Percentiles rank a stretch among this genome's conserved stretches.
Evolutionary conservation across 2,113 vertebrate genomes (phyloP).

Genomic region (Pseudorectes ferrugineus): DNA sequence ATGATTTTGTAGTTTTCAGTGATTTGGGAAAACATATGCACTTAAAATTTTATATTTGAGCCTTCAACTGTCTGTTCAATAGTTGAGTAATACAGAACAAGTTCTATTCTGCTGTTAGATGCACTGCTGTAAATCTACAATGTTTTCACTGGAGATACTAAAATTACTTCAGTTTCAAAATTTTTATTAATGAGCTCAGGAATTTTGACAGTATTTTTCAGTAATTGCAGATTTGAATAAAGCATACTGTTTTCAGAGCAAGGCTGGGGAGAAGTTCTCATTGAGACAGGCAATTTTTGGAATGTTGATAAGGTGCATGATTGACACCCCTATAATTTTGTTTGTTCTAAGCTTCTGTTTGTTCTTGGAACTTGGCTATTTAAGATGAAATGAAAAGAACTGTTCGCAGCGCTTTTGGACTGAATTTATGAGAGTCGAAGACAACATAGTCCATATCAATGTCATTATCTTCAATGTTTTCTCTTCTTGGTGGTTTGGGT

Average conservation of each 20-base stretch:
- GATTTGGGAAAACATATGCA: background rate
- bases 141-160: background rate
- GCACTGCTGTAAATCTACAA: background rate
- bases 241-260: background rate
- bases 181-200: background rate
- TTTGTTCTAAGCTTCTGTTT: conserved; percentile 22
- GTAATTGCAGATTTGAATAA: background rate
- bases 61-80: background rate
- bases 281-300: background rate
- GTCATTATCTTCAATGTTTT: background rate
- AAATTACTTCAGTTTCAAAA: background rate
- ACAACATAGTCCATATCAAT: background rate
- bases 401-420: background rate
- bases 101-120: background rate
- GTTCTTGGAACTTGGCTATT: background rate
- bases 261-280: background rate
- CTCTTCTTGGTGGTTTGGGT: background rate
- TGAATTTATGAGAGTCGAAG: background rate
- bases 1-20: background rate
- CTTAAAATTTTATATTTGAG: background rate
- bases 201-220: background rate
- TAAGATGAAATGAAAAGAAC: background rate
- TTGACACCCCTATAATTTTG: conserved; percentile 36
- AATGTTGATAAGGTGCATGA: conserved; percentile 16
- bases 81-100: background rate